These are phyloP conservation scores for Neodiprion fabricii DNA, from an alignment of 1,140 invertebrate species.

Conservation along the genomic window DNA sequence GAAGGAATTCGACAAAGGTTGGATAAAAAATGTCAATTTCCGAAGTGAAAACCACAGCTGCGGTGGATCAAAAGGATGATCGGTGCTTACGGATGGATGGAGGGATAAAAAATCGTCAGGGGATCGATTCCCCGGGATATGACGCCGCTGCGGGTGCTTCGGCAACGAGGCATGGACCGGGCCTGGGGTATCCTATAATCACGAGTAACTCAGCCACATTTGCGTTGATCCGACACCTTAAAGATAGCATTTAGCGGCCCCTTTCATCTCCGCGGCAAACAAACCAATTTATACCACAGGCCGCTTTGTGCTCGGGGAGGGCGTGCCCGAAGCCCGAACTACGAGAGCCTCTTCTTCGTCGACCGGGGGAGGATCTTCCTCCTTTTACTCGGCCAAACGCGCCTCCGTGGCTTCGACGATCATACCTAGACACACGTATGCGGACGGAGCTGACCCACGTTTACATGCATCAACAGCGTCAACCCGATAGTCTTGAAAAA, in stretches of 20 bases:
- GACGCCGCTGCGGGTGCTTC: constrained; percentile 1
- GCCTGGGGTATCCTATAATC: constrained; percentile 61
- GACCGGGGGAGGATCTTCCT: constrained; percentile 24
- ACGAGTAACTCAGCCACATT: constrained; percentile 65
- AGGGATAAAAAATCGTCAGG: not conserved
- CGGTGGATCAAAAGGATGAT: no score
- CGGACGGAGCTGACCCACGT: no score
- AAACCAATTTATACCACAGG: constrained; percentile 47
- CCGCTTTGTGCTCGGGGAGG: constrained; percentile 41
- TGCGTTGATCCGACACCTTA: constrained; percentile 65
- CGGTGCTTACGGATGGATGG: no score
- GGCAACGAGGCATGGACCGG: constrained; percentile 15
- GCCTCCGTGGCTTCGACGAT: constrained; percentile 21
- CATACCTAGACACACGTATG: not conserved
- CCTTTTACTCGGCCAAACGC: constrained; percentile 22
- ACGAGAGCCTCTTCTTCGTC: constrained; percentile 30
- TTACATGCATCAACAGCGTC: no score
- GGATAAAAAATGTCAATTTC: no score
- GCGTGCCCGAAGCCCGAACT: constrained; percentile 47
- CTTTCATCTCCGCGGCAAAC: constrained; percentile 65
- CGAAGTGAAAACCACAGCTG: no score
- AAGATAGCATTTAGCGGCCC: constrained; percentile 65
- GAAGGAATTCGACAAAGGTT: no score
- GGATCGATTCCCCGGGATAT: not conserved
- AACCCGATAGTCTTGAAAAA: not conserved